These are phyloP conservation scores for Heteractis magnifica DNA, from an alignment of 92 coral and sea anemone species.

Conservation along the genomic window DNA sequence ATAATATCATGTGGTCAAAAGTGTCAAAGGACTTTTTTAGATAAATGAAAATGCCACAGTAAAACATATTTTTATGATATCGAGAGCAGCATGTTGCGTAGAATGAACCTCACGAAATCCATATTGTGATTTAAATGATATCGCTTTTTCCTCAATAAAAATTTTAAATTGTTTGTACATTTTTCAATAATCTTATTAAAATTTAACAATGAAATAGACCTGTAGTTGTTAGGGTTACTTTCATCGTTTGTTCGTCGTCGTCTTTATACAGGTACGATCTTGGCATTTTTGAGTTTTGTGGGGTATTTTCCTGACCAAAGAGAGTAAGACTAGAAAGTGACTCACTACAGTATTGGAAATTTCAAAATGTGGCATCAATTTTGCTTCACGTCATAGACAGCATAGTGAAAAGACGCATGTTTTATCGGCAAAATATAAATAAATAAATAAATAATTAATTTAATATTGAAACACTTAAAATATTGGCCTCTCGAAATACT, in stretches of 20 bases:
- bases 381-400: too few relatives aligned
- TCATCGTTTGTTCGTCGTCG: not conserved
- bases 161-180: slow-evolving; percentile 8
- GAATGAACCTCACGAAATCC: slow-evolving; percentile 5
- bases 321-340: too few relatives aligned
- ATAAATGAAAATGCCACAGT: not conserved
- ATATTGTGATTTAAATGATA: not conserved
- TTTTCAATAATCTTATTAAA: slow-evolving; percentile 7
- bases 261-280: not conserved
- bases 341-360: too few relatives aligned
- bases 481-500: too few relatives aligned
- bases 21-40: slow-evolving; percentile 3
- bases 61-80: slow-evolving; percentile 6
- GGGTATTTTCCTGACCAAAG: not conserved
- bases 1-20: slow-evolving; percentile 5
- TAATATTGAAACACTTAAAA: too few relatives aligned
- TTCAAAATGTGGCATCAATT: too few relatives aligned
- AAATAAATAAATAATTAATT: too few relatives aligned
- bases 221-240: not conserved
- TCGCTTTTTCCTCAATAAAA: slow-evolving; percentile 3
- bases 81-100: slow-evolving; percentile 13
- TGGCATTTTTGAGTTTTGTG: not conserved
- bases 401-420: too few relatives aligned
- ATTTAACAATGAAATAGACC: not conserved
- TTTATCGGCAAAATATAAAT: too few relatives aligned